Evolutionary conservation across 2,113 vertebrate genomes (phyloP).

Genomic region (Odocoileus virginianus): DNA sequence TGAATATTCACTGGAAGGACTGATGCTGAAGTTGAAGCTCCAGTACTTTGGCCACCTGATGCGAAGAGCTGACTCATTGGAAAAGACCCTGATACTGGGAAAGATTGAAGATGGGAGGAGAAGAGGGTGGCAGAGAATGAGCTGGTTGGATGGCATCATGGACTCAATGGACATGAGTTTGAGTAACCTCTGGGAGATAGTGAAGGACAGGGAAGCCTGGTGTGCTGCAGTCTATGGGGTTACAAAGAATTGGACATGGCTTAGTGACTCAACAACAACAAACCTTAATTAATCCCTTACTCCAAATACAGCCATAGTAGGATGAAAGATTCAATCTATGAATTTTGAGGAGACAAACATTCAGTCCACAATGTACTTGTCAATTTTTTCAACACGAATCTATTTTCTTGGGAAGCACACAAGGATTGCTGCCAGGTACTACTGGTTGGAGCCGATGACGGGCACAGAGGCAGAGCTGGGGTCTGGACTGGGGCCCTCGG

Average conservation of each 20-base stretch:
- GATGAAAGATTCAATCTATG: not conserved
- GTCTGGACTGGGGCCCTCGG: not conserved
- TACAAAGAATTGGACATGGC: not conserved
- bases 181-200: not conserved
- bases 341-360: not conserved
- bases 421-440: not conserved
- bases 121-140: not conserved
- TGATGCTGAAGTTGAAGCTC: not conserved
- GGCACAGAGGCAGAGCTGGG: not conserved
- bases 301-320: not conserved
- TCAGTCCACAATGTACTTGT: not conserved
- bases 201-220: not conserved
- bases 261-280: not conserved
- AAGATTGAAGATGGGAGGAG: not conserved
- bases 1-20: not conserved
- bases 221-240: not conserved
- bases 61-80: not conserved
- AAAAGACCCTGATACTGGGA: not conserved
- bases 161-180: not conserved
- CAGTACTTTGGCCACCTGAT: not conserved
- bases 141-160: not conserved
- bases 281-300: not conserved
- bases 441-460: fast-evolving
- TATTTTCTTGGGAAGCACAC: not conserved
- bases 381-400: fast-evolving